Evolutionary conservation across 2,888 invertebrate genomes (phyloP).

Genomic region (Caenorhabditis sp.): DNA sequence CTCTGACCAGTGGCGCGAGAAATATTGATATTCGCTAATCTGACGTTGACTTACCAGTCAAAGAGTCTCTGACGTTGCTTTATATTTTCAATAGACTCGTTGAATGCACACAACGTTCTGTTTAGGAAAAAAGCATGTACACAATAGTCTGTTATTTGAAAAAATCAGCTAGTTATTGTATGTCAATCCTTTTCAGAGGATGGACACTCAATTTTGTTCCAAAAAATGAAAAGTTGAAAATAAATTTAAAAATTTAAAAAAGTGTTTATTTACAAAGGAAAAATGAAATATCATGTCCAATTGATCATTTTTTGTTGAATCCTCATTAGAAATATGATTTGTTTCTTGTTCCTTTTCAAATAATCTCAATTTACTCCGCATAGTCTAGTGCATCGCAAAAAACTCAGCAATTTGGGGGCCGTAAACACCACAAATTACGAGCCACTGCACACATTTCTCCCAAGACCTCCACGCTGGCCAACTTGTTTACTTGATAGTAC

Average conservation of each 20-base stretch:
- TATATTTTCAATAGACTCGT: background rate
- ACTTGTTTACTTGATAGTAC: conserved; percentile 14
- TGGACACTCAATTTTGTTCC: too few species aligned
- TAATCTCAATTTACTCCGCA: background rate
- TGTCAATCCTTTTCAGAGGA: too few species aligned
- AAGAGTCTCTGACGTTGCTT: background rate
- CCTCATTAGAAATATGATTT: background rate
- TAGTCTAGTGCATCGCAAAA: too few species aligned
- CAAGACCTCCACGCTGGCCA: conserved; percentile 15
- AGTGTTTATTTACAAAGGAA: too few species aligned
- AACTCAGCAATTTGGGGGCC: background rate
- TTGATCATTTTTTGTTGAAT: background rate
- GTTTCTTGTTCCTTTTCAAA: background rate
- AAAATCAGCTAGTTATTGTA: too few species aligned
- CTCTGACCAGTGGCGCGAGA: background rate
- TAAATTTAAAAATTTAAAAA: too few species aligned
- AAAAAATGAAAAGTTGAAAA: too few species aligned
- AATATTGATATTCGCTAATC: background rate
- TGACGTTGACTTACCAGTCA: conserved; percentile 1
- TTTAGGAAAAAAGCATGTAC: background rate
- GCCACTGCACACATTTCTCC: conserved; percentile 30
- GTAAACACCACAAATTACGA: conserved; percentile 30
- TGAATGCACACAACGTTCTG: too few species aligned
- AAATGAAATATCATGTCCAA: too few species aligned
- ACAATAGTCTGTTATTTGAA: background rate